Base-by-base conservation (phyloP, 2,113 vertebrate genomes). In the Prochilodus magdalenae region DNA sequence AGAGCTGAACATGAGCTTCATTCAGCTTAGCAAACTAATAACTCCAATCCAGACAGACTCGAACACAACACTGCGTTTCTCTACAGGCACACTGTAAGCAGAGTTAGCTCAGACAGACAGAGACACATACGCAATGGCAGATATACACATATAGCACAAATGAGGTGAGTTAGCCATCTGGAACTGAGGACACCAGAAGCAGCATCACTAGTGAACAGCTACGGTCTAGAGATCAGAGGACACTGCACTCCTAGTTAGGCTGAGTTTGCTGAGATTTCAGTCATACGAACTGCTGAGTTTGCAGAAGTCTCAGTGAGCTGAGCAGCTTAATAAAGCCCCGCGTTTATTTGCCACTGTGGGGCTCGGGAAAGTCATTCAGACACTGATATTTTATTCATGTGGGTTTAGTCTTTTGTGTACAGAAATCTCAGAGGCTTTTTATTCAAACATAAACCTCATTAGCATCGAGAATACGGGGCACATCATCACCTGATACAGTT, bases 321-420 rank as follows among this genome's bases (percentile, higher is more conserved):
- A 24, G 70, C 66, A 44, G 47, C 49, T 83, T 57, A 22, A 79
- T 73, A 57, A 74, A 73, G 8, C 69, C 55, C 53, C 67, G 77
- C 12, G 29, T 59, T 73, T 66, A 27, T 73, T 30, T 66, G 59
- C 57, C 40, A 22, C 27, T 18, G 29, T 11, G 26, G n/a, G 33
- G 27, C 15, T 49, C 1, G 49, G 51, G 36, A 15, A 7, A 67
- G 18, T 40, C 16, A 22, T 62, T 53, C 59, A 15, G 26, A 5
- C n/a, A 24, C 65, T 78, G 12, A 13, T 36, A 33, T 36, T 66
- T 5, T 30, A 29, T 11, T 77, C 0, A 13, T 66, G 26, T 4
- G 44, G 62, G 27, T 67, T 67, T 33, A 22, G 20, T 5, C 10
- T 15, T 57, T 55, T 69, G 76, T 57, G 76, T 40, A 40, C 22